Conservation (phyloP, 2,797 vertebrate species). For the Orientallactaga sibirica region DNA sequence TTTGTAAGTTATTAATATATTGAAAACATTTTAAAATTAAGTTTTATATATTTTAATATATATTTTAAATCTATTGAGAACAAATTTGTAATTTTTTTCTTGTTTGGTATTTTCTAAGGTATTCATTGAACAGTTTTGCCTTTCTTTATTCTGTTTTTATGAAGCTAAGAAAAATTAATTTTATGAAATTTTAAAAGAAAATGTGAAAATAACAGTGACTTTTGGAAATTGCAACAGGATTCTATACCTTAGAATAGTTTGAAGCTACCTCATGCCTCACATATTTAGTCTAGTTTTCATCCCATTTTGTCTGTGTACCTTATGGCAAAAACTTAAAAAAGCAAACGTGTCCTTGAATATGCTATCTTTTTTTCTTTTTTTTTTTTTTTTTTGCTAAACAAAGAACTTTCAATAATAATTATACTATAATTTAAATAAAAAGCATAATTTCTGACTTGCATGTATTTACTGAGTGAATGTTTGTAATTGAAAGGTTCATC, state of each 20-base stretch:
- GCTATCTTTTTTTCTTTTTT: neutral
- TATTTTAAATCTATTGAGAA: neutral
- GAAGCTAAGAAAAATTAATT: neutral
- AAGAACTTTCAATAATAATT: neutral
- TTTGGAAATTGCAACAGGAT: neutral
- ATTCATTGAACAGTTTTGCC: neutral
- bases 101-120: neutral
- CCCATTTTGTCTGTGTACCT: slow-evolving; percentile 29
- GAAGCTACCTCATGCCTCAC: neutral
- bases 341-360: neutral
- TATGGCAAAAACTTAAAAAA: slow-evolving; percentile 21
- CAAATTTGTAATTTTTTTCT: neutral
- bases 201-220: neutral
- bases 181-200: slow-evolving; percentile 13
- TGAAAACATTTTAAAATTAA: neutral
- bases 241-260: slow-evolving; percentile 18
- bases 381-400: neutral
- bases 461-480: neutral
- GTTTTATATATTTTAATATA: too few species aligned
- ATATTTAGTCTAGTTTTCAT: slow-evolving; percentile 45
- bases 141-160: neutral
- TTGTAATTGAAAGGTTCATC: neutral
- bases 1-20: neutral
- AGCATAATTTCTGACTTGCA: neutral
- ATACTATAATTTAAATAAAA: slow-evolving; percentile 44